These are phyloP conservation scores for Diachasma alloeum DNA, from an alignment of 1,140 invertebrate genomes.

Conservation along the genomic window DNA sequence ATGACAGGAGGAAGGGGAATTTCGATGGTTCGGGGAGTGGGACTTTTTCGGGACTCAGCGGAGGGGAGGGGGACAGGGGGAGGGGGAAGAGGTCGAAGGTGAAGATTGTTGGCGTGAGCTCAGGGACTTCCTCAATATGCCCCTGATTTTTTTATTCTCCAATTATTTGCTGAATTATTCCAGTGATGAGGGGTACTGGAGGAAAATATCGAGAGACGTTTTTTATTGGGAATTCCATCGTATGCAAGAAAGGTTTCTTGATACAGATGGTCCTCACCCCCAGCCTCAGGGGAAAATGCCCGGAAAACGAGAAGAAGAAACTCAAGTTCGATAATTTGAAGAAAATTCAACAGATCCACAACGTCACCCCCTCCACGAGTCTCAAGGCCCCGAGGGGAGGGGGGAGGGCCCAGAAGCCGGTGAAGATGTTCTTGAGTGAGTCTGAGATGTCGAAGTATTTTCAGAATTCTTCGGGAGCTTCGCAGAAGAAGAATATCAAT, in stretches of 20 bases:
- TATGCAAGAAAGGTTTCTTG: too few relatives aligned
- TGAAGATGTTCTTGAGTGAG: neutral
- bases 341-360: conserved; percentile 10
- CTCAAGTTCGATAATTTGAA: conserved; percentile 5
- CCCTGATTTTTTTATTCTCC: too few relatives aligned
- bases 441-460: neutral
- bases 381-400: neutral
- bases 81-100: neutral
- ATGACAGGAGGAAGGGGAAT: neutral
- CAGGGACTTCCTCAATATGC: neutral
- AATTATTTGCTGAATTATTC: too few relatives aligned
- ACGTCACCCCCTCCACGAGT: neutral
- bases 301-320: neutral
- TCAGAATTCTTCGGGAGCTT: neutral
- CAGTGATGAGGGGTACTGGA: too few relatives aligned
- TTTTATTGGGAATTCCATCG: too few relatives aligned
- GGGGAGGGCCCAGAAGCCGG: neutral
- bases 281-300: neutral
- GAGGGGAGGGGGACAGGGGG: too few relatives aligned
- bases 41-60: too few relatives aligned
- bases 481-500: neutral
- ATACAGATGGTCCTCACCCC: neutral
- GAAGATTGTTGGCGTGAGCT: neutral
- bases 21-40: too few relatives aligned
- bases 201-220: too few relatives aligned